Percentiles rank a stretch among this genome's conserved stretches.
Conservation (phyloP, 1,140 invertebrate genomes). For the Bemisia tabaci region DNA sequence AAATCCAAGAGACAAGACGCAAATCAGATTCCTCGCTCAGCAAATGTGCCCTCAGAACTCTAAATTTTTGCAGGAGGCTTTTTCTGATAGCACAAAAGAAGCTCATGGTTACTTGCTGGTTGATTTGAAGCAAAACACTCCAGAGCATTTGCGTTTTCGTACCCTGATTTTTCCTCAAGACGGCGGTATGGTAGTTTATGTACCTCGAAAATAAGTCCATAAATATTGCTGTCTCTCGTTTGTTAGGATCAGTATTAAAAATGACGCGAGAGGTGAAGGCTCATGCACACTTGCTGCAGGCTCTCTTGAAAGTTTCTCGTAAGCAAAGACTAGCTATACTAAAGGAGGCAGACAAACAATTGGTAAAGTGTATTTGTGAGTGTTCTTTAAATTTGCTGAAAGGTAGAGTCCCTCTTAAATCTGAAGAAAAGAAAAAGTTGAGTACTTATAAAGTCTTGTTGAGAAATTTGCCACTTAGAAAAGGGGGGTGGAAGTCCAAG, state of each 20-base stretch:
- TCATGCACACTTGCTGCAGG: background rate
- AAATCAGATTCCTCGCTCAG: slow-evolving; percentile 8
- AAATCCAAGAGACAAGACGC: too few relatives aligned
- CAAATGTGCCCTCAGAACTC: slow-evolving; percentile 8
- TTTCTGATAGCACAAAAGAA: slow-evolving; percentile 6
- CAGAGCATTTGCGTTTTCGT: slow-evolving; percentile 5
- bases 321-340: background rate
- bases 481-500: too few relatives aligned
- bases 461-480: too few relatives aligned
- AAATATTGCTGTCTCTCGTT: too few relatives aligned
- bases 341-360: slow-evolving; percentile 3
- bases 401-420: too few relatives aligned
- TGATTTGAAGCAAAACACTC: slow-evolving; percentile 11
- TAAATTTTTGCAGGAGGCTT: slow-evolving; percentile 6
- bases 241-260: too few relatives aligned
- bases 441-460: too few relatives aligned
- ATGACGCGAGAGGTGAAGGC: too few relatives aligned
- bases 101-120: slow-evolving; percentile 10
- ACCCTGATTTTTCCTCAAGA: slow-evolving; percentile 10
- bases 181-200: background rate
- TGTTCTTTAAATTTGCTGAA: too few relatives aligned
- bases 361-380: slow-evolving; percentile 5
- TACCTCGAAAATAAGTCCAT: too few relatives aligned
- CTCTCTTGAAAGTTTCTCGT: background rate
- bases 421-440: too few relatives aligned